A percentile compares a stretch with the other conserved stretches of the same genome.
Evolutionary conservation across 2,113 vertebrate genomes (phyloP).

Genomic region (Triplophysa rosa): DNA sequence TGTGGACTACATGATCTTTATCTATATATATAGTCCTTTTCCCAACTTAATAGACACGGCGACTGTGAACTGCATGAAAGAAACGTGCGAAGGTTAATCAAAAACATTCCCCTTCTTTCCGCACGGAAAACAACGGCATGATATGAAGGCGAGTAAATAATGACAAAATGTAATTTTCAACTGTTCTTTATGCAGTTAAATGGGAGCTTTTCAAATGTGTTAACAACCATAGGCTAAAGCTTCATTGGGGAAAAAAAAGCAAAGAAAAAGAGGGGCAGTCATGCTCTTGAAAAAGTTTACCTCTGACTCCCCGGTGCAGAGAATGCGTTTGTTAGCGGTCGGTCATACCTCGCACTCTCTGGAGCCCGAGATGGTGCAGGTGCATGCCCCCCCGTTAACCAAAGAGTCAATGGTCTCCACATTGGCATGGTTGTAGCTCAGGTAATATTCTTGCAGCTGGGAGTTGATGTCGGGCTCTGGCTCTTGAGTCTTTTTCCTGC

Average conservation of each 20-base stretch:
- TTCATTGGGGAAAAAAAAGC: not conserved
- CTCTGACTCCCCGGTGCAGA: conserved; percentile 82
- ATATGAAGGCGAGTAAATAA: not conserved
- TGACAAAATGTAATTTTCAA: not conserved
- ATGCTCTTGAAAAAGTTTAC: conserved; percentile 73
- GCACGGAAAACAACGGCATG: not conserved
- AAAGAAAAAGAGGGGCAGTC: not conserved
- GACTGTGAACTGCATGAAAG: not conserved
- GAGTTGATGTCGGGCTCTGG: conserved; percentile 91
- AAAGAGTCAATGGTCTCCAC: conserved; percentile 93
- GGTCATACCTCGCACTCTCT: conserved; percentile 97
- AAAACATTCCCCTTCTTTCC: not conserved
- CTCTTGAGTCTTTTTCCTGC: conserved; percentile 88
- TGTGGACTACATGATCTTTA: not conserved
- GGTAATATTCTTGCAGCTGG: conserved; percentile 97
- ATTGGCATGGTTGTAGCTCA: conserved; percentile 96
- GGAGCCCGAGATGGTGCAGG: conserved; percentile 95
- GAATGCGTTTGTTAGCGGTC: conserved; percentile 65
- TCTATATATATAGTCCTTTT: not conserved
- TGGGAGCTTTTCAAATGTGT: not conserved
- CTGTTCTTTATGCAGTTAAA: not conserved
- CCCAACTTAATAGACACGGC: not conserved
- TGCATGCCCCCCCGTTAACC: conserved; percentile 91
- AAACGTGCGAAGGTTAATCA: too few species aligned
- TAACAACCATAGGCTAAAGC: not conserved